Conservation (phyloP, 1,140 invertebrate genomes). For the Bombus sibiricus region DNA sequence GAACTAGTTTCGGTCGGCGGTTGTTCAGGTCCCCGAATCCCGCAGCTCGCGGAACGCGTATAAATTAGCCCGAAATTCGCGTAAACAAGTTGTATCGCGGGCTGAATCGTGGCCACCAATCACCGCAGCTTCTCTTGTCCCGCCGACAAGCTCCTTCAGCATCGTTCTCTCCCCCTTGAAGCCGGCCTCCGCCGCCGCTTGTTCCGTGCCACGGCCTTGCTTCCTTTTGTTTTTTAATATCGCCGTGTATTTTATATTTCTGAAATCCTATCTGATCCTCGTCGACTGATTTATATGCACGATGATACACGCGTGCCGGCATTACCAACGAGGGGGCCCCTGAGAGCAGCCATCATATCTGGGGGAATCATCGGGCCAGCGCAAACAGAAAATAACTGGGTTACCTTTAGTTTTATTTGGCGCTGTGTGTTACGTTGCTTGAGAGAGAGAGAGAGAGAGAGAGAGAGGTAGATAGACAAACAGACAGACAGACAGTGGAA, state of each 20-base stretch:
- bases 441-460: background rate
- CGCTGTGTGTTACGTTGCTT: slow-evolving; percentile 53
- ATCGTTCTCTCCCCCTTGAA: background rate
- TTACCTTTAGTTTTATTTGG: slow-evolving; percentile 81
- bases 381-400: slow-evolving; percentile 83
- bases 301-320: slow-evolving; percentile 82
- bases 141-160: slow-evolving; percentile 48
- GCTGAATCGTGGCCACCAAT: slow-evolving; percentile 62
- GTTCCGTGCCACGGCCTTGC: slow-evolving; percentile 31
- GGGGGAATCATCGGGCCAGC: slow-evolving; percentile 76
- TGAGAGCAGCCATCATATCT: slow-evolving; percentile 75
- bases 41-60: slow-evolving; percentile 44
- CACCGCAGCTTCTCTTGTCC: slow-evolving; percentile 54
- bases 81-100: slow-evolving; percentile 64
- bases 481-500: too few species aligned
- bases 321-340: slow-evolving; percentile 78
- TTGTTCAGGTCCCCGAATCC: background rate
- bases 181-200: slow-evolving; percentile 1
- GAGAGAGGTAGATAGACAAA: background rate
- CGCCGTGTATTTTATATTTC: slow-evolving; percentile 81
- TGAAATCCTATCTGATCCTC: slow-evolving; percentile 82
- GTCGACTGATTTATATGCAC: slow-evolving; percentile 81
- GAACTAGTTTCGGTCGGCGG: slow-evolving; percentile 26
- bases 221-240: slow-evolving; percentile 75
- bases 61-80: slow-evolving; percentile 67